Conservation (phyloP, 2,888 invertebrate genomes). For the Oligia latruncula region DNA sequence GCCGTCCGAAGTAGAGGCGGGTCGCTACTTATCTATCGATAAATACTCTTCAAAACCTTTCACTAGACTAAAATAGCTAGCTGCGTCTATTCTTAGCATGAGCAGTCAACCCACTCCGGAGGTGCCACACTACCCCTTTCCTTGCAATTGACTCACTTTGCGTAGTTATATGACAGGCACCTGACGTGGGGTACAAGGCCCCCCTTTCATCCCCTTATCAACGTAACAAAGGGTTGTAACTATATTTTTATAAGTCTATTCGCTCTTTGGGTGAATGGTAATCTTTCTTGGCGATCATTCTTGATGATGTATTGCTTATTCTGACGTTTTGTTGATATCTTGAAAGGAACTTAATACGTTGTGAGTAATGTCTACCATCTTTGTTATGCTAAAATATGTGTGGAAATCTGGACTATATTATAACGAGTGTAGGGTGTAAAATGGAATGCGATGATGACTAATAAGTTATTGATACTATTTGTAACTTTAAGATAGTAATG, state of each 20-base stretch:
- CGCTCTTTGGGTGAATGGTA: conserved; percentile 18
- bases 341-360: conserved; percentile 1
- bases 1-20: not conserved
- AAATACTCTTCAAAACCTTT: conserved; percentile 5
- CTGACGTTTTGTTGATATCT: conserved; percentile 18
- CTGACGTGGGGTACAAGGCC: conserved; percentile 24
- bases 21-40: not conserved
- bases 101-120: not conserved
- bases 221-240: conserved; percentile 38
- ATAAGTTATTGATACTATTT: not conserved
- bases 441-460: not conserved
- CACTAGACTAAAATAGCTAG: conserved; percentile 14
- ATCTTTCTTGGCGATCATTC: conserved; percentile 37
- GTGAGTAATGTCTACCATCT: conserved; percentile 1
- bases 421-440: not conserved
- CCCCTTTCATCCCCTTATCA: conserved; percentile 45
- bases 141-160: conserved; percentile 31
- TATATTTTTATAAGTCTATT: conserved; percentile 39
- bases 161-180: conserved; percentile 38
- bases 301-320: conserved; percentile 33
- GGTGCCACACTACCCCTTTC: conserved; percentile 8
- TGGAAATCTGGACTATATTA: not conserved
- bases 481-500: not conserved
- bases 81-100: not conserved
- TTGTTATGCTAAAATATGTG: not conserved